These are phyloP conservation scores for Acanthurus leucopareius DNA, from an alignment of 2,797 vertebrate genomes.

Conservation along the genomic window DNA sequence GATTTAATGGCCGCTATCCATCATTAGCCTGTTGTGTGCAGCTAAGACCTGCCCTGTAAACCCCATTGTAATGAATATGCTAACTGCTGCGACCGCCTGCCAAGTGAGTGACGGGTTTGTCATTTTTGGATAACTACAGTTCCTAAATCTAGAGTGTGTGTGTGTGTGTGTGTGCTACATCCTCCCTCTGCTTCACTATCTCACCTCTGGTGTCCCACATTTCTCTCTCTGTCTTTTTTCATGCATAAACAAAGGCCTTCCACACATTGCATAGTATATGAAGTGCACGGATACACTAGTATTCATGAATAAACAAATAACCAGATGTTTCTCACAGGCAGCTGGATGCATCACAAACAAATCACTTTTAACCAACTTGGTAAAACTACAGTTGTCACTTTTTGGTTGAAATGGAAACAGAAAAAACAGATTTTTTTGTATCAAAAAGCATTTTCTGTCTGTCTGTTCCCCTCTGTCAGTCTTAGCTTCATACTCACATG, in stretches of 20 bases:
- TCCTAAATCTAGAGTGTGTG: constrained; percentile 32
- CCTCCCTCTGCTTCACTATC: constrained; percentile 18
- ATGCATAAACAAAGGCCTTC: constrained; percentile 41
- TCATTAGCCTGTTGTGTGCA: constrained; percentile 63
- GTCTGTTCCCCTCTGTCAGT: background rate
- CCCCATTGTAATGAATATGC: constrained; percentile 69
- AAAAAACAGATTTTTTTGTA: constrained; percentile 18
- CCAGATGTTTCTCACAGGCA: constrained; percentile 29
- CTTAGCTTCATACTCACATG: background rate
- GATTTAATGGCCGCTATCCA: constrained; percentile 63
- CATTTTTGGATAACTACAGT: constrained; percentile 50
- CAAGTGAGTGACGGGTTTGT: constrained; percentile 63
- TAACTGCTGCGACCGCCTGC: constrained; percentile 53
- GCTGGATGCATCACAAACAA: constrained; percentile 6
- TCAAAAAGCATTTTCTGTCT: background rate
- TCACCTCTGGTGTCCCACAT: constrained; percentile 26
- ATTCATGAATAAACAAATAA: constrained; percentile 49
- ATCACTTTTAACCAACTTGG: constrained; percentile 15
- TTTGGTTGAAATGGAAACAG: constrained; percentile 27
- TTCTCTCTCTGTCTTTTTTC: constrained; percentile 28
- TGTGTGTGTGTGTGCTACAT: constrained; percentile 13
- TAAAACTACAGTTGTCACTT: constrained; percentile 26
- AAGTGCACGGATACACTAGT: constrained; percentile 33
- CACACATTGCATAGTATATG: constrained; percentile 13
- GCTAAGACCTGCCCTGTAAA: constrained; percentile 51